phyloP scores from a whole-genome alignment of 1,140 invertebrate genomes.

The Coelopa frigida region DNA sequence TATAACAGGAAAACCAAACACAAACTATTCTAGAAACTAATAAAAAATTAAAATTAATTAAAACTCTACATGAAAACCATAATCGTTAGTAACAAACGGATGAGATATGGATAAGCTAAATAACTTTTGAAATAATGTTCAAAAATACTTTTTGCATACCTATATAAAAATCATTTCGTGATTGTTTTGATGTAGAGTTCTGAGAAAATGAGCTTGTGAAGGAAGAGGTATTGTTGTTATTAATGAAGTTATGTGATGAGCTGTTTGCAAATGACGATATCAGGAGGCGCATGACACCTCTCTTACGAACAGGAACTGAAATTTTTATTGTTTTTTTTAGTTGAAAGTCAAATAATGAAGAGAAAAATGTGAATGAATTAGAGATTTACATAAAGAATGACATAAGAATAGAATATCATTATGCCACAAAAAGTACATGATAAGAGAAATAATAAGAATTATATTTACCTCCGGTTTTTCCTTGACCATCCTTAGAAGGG shows the following conservation, averaged over 20 bases:
- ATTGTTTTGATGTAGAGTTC: slow-evolving; percentile 10
- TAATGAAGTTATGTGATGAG: slow-evolving; percentile 12
- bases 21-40: no score
- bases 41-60: neutral
- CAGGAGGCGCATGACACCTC: slow-evolving; percentile 13
- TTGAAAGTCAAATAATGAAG: neutral
- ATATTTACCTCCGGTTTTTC: slow-evolving; percentile 47
- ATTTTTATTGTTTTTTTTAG: neutral
- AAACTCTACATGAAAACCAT: neutral
- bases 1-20: no score
- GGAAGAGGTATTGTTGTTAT: slow-evolving; percentile 3
- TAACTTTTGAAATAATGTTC: neutral
- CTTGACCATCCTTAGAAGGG: slow-evolving; percentile 53
- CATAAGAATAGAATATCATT: neutral
- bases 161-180: slow-evolving; percentile 17
- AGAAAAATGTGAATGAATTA: neutral
- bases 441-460: neutral
- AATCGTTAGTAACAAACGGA: neutral
- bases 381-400: slow-evolving; percentile 4
- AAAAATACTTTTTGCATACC: slow-evolving; percentile 13
- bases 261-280: slow-evolving; percentile 17
- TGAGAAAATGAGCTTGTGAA: slow-evolving; percentile 8
- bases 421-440: neutral
- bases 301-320: slow-evolving; percentile 18
- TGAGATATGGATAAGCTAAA: neutral